phyloP scores from a whole-genome alignment of 1,140 invertebrate genomes.

The Mylabris phalerata region DNA sequence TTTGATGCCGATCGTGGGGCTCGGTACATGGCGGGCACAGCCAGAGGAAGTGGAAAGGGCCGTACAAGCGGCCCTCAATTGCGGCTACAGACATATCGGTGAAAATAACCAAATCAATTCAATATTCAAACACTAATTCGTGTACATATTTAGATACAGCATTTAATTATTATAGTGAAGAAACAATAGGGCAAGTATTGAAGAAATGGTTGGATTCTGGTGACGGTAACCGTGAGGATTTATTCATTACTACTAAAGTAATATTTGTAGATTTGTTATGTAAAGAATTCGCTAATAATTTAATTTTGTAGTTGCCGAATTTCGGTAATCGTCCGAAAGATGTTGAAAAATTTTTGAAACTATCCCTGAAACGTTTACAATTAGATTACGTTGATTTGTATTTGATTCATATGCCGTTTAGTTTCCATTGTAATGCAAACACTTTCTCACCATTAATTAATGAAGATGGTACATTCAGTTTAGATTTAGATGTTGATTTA shows the following conservation, averaged over 20 bases:
- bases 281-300: neutral
- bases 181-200: constrained; percentile 52
- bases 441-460: constrained; percentile 38
- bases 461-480: constrained; percentile 37
- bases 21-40: constrained; percentile 57
- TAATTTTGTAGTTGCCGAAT: constrained; percentile 46
- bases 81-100: constrained; percentile 55
- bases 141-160: constrained; percentile 49
- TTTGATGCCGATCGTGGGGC: constrained; percentile 53
- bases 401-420: constrained; percentile 61
- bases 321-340: constrained; percentile 50
- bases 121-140: too few species aligned
- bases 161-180: constrained; percentile 58
- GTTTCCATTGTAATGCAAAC: constrained; percentile 42
- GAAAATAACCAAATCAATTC: neutral
- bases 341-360: constrained; percentile 53
- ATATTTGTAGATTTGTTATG: constrained; percentile 9
- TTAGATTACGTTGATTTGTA: constrained; percentile 65
- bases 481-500: constrained; percentile 41
- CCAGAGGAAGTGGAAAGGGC: constrained; percentile 50
- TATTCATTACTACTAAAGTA: constrained; percentile 63
- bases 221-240: constrained; percentile 51
- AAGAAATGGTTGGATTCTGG: constrained; percentile 51
- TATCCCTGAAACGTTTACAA: constrained; percentile 52
- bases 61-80: constrained; percentile 48